These are phyloP conservation scores for Tychaedon coryphoeus DNA, from an alignment of 2,113 vertebrate species.

Conservation along the genomic window DNA sequence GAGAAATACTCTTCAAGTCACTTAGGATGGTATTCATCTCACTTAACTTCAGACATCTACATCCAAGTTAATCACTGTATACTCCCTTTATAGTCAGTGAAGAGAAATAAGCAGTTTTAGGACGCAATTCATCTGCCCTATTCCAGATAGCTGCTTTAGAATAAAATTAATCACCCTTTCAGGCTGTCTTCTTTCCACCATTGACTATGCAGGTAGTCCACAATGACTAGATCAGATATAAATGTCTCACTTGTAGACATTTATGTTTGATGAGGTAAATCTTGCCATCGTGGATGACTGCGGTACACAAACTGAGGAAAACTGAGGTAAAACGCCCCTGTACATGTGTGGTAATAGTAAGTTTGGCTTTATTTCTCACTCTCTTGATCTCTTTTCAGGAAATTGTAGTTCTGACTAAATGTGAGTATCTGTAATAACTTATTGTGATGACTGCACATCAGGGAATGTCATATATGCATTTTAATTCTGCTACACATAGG, in stretches of 20 bases:
- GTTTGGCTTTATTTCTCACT: background rate
- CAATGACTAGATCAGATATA: background rate
- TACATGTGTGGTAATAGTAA: background rate
- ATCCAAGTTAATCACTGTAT: background rate
- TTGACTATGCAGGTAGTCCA: background rate
- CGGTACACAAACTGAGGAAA: background rate
- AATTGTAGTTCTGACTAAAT: background rate
- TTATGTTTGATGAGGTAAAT: background rate
- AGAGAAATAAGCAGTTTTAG: constrained; percentile 47
- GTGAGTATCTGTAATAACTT: background rate
- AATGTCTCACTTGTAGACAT: background rate
- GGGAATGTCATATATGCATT: background rate
- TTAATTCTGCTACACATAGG: background rate
- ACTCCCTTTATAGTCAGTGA: constrained; percentile 2
- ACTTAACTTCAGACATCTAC: constrained; percentile 41
- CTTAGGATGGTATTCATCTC: constrained; percentile 40
- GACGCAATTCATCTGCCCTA: constrained; percentile 4
- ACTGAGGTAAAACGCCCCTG: background rate
- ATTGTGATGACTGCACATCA: fast-evolving
- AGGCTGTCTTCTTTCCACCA: background rate
- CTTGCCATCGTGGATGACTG: background rate
- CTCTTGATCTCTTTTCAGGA: background rate
- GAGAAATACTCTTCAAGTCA: background rate
- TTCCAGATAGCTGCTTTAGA: constrained; percentile 17
- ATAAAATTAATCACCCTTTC: constrained; percentile 38